These are phyloP conservation scores for Cydia fagiglandana DNA, from an alignment of 1,140 invertebrate species.

Conservation along the genomic window DNA sequence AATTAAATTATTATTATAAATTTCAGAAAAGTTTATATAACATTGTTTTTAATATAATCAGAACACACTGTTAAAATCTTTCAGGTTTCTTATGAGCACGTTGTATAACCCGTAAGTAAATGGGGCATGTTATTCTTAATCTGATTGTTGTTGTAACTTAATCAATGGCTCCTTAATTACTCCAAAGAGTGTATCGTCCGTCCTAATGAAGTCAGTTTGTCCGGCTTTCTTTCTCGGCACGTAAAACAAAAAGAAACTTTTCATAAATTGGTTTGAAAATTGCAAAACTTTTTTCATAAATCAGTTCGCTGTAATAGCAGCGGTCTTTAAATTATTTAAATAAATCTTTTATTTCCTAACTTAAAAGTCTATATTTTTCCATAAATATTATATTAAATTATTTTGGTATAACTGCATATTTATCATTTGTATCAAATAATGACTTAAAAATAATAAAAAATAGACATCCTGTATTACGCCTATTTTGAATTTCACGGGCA, in stretches of 20 bases:
- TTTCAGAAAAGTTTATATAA: too few species aligned
- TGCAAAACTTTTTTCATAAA: constrained; percentile 60
- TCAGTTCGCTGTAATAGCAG: constrained; percentile 45
- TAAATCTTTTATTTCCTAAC: constrained; percentile 39
- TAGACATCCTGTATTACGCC: too few species aligned
- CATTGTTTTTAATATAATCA: too few species aligned
- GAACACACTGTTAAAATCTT: too few species aligned
- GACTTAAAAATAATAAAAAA: too few species aligned
- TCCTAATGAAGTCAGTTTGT: constrained; percentile 31
- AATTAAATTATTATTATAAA: too few species aligned
- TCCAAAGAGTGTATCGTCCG: constrained; percentile 18
- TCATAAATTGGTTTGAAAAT: constrained; percentile 54
- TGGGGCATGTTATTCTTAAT: background rate
- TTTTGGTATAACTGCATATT: background rate
- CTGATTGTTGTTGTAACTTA: constrained; percentile 8
- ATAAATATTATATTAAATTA: constrained; percentile 22
- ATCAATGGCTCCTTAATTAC: constrained; percentile 29
- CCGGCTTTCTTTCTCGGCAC: constrained; percentile 36
- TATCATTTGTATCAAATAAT: too few species aligned
- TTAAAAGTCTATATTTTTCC: constrained; percentile 35
- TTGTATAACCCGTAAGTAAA: too few species aligned
- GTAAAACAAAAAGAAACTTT: constrained; percentile 49
- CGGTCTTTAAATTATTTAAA: constrained; percentile 47
- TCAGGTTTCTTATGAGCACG: too few species aligned
- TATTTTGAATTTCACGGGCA: too few species aligned